Percentiles rank a stretch among this genome's conserved stretches.
phyloP scores from a whole-genome alignment of 2,113 vertebrate species.

The Motacilla tschutschensis region DNA sequence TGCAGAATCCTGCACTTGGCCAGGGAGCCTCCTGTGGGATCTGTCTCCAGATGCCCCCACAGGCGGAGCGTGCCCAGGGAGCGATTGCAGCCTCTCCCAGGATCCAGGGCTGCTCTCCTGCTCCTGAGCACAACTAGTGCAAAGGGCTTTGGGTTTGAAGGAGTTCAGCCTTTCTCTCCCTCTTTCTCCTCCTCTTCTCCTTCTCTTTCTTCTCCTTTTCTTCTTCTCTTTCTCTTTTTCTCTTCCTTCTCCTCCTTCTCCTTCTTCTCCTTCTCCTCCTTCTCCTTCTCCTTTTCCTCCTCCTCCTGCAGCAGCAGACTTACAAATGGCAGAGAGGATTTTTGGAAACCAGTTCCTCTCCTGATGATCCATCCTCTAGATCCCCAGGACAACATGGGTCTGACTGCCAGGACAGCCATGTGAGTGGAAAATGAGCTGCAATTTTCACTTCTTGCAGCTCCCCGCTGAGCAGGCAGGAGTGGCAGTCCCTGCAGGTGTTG shows the following conservation, averaged over 20 bases:
- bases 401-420: rapidly evolving
- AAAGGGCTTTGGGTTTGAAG: neutral
- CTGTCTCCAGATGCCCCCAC: constrained; percentile 25
- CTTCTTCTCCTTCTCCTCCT: neutral
- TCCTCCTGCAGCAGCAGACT: neutral
- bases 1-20: constrained; percentile 39
- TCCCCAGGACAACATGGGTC: rapidly evolving
- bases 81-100: neutral
- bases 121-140: neutral
- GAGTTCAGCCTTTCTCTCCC: neutral
- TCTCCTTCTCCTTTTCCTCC: neutral
- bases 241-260: neutral
- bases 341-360: neutral
- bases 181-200: neutral
- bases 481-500: neutral
- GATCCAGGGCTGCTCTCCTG: neutral
- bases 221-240: neutral
- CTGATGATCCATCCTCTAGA: neutral
- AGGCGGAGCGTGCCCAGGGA: neutral
- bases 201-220: neutral
- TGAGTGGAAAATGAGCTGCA: neutral
- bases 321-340: neutral
- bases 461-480: neutral
- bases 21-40: neutral
- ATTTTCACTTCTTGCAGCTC: neutral